Conservation (phyloP, 2,888 invertebrate genomes). For the Byasa hedistus region DNA sequence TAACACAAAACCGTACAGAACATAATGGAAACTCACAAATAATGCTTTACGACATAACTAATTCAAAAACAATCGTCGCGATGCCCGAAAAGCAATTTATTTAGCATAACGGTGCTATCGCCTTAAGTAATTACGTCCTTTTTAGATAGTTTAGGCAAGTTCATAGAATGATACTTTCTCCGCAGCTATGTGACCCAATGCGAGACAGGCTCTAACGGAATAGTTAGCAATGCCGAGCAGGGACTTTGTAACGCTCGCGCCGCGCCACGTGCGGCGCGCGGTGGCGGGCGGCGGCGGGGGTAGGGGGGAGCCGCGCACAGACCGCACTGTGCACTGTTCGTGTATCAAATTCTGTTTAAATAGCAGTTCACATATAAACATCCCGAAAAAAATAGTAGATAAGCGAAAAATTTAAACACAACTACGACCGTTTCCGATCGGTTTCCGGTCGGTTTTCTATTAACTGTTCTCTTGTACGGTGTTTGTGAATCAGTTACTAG, state of each 20-base stretch:
- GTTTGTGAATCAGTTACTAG: too few relatives aligned
- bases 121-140: slow-evolving; percentile 29
- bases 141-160: slow-evolving; percentile 28
- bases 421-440: too few relatives aligned
- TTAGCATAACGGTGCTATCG: slow-evolving; percentile 28
- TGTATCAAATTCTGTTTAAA: slow-evolving; percentile 2
- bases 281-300: slow-evolving; percentile 2
- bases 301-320: too few relatives aligned
- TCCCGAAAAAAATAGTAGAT: too few relatives aligned
- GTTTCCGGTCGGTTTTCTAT: too few relatives aligned
- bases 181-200: slow-evolving; percentile 26
- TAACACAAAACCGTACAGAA: neutral
- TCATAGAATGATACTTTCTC: slow-evolving; percentile 30
- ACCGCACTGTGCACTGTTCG: neutral
- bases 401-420: too few relatives aligned
- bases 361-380: neutral
- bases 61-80: slow-evolving; percentile 15
- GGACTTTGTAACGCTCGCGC: slow-evolving; percentile 9
- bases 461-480: too few relatives aligned
- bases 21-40: neutral
- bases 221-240: neutral
- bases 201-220: slow-evolving; percentile 25
- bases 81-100: slow-evolving; percentile 26
- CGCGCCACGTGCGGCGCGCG: slow-evolving; percentile 5
- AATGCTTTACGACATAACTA: neutral